Evolutionary conservation across 2,888 invertebrate species (phyloP).

Genomic region (Sarcophaga caerulescens): DNA sequence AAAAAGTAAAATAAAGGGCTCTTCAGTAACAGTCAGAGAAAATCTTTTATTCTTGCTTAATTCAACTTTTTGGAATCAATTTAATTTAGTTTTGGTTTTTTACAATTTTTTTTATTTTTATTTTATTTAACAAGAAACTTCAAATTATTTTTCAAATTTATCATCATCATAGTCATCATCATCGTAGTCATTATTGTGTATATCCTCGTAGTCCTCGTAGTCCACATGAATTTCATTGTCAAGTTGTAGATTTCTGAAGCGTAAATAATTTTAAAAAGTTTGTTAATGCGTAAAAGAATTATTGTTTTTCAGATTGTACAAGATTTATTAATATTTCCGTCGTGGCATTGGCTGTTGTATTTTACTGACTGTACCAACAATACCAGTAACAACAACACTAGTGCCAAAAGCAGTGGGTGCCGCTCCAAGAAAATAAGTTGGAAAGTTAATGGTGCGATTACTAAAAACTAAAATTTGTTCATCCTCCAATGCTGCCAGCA

Average conservation of each 20-base stretch:
- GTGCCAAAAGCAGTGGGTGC: background rate
- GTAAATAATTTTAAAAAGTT: slow-evolving; percentile 62
- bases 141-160: slow-evolving; percentile 19
- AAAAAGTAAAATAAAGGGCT: no score
- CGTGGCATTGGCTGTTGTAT: background rate
- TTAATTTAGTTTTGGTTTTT: no score
- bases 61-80: no score
- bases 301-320: slow-evolving; percentile 64
- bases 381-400: background rate
- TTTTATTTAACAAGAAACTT: no score
- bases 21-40: no score
- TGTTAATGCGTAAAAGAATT: slow-evolving; percentile 68
- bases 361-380: background rate
- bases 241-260: slow-evolving; percentile 27
- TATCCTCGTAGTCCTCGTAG: no score
- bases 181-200: background rate
- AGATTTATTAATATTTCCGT: slow-evolving; percentile 54
- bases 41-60: no score
- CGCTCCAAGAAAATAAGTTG: background rate
- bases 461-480: slow-evolving; percentile 5
- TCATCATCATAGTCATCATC: background rate
- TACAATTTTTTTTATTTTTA: no score
- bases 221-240: background rate
- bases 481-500: background rate
- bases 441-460: slow-evolving; percentile 38